These are phyloP conservation scores for Scylla paramamosain DNA, from an alignment of 1,140 invertebrate species.

Conservation along the genomic window DNA sequence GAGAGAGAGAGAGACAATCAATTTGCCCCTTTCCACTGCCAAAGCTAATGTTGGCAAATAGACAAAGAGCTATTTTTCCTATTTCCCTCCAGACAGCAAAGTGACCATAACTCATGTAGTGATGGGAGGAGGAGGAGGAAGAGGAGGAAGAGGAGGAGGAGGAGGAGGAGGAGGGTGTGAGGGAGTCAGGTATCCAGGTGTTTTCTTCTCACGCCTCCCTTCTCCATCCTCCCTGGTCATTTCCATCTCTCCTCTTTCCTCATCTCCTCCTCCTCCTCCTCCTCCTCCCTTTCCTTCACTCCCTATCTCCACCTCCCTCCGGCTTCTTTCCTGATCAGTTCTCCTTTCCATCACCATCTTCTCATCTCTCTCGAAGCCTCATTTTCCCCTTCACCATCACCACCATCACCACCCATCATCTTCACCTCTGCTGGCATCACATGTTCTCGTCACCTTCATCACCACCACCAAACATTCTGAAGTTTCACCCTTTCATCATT, in stretches of 20 bases:
- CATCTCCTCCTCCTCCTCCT: background rate
- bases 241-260: constrained; percentile 12
- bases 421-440: background rate
- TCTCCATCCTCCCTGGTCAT: constrained; percentile 28
- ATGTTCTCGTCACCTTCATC: too few species aligned
- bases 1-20: background rate
- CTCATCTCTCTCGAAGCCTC: background rate
- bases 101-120: too few species aligned
- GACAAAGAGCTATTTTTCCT: too few species aligned
- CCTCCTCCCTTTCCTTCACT: background rate
- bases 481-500: too few species aligned
- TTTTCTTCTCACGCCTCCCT: background rate
- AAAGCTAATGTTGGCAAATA: too few species aligned
- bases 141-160: too few species aligned
- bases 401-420: background rate
- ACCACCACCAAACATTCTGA: too few species aligned
- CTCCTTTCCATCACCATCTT: background rate
- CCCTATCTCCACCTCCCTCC: constrained; percentile 46
- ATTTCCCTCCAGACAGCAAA: too few species aligned
- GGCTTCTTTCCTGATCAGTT: background rate
- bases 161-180: background rate
- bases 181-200: background rate
- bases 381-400: background rate
- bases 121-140: too few species aligned
- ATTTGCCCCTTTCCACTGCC: too few species aligned